Conservation (phyloP, 1,140 invertebrate species). For the Calliphora vicina region DNA sequence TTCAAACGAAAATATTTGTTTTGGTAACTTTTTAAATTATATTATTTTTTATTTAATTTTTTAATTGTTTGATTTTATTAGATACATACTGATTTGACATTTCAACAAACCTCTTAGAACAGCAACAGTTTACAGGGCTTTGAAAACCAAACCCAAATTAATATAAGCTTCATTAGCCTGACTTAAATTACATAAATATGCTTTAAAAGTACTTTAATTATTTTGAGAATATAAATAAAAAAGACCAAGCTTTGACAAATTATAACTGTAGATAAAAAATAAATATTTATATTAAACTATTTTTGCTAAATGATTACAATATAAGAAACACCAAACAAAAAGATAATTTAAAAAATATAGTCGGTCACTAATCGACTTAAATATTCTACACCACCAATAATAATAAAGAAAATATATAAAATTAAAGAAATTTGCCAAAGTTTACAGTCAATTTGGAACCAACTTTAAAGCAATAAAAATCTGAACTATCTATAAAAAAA, state of each 20-base stretch:
- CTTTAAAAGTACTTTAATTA: background rate
- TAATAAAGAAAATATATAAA: too few species aligned
- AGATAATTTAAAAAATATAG: background rate
- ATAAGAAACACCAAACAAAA: slow-evolving; percentile 1
- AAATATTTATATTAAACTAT: slow-evolving; percentile 10
- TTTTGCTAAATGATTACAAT: slow-evolving; percentile 20
- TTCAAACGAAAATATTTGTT: too few species aligned
- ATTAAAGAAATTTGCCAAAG: too few species aligned
- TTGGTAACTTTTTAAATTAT: background rate
- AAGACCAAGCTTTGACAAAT: slow-evolving; percentile 27
- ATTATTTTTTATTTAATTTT: background rate
- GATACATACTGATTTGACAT: too few species aligned
- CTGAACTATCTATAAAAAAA: too few species aligned
- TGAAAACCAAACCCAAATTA: background rate
- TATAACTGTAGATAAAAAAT: slow-evolving; percentile 18
- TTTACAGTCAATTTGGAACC: too few species aligned
- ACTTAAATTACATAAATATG: background rate
- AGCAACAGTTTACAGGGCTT: background rate
- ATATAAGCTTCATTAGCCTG: slow-evolving; percentile 11
- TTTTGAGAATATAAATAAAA: background rate
- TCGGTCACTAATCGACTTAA: background rate
- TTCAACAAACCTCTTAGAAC: background rate
- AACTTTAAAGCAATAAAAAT: too few species aligned
- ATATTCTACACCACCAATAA: background rate
- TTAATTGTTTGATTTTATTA: background rate